These are phyloP conservation scores for Scaptomyza graminum DNA, from an alignment of 1,140 invertebrate species.

Conservation along the genomic window DNA sequence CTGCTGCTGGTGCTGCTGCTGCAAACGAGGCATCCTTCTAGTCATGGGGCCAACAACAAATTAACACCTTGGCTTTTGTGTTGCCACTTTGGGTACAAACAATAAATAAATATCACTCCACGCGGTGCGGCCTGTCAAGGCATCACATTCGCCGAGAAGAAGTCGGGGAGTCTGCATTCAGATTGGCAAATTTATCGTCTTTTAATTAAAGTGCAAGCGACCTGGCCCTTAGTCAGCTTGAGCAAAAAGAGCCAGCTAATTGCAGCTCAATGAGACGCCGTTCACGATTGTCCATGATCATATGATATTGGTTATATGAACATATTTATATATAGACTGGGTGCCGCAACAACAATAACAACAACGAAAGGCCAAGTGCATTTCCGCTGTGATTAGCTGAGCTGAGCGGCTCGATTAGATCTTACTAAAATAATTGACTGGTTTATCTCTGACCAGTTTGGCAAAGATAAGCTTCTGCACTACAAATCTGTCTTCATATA, in stretches of 20 bases:
- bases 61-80: slow-evolving; percentile 82
- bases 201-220: slow-evolving; percentile 82
- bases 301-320: slow-evolving; percentile 21
- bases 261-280: slow-evolving; percentile 51
- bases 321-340: slow-evolving; percentile 1
- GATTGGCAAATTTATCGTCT: slow-evolving; percentile 81
- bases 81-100: slow-evolving; percentile 82
- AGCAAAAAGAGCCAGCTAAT: slow-evolving; percentile 56
- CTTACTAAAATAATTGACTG: slow-evolving; percentile 53
- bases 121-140: slow-evolving; percentile 57
- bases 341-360: slow-evolving; percentile 8
- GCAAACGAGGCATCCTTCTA: slow-evolving; percentile 47
- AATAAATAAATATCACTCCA: slow-evolving; percentile 81
- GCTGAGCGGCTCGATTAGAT: slow-evolving; percentile 46
- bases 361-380: slow-evolving; percentile 35
- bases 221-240: slow-evolving; percentile 67
- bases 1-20: slow-evolving; percentile 15
- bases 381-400: slow-evolving; percentile 35
- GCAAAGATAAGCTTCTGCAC: slow-evolving; percentile 51
- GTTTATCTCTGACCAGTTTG: slow-evolving; percentile 46
- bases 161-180: slow-evolving; percentile 41
- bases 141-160: background rate
- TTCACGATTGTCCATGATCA: slow-evolving; percentile 15
- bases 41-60: slow-evolving; percentile 63
- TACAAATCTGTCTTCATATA: slow-evolving; percentile 4